Evolutionary conservation across 2,888 invertebrate genomes (phyloP).

Genomic region (Endomychus coccineus): DNA sequence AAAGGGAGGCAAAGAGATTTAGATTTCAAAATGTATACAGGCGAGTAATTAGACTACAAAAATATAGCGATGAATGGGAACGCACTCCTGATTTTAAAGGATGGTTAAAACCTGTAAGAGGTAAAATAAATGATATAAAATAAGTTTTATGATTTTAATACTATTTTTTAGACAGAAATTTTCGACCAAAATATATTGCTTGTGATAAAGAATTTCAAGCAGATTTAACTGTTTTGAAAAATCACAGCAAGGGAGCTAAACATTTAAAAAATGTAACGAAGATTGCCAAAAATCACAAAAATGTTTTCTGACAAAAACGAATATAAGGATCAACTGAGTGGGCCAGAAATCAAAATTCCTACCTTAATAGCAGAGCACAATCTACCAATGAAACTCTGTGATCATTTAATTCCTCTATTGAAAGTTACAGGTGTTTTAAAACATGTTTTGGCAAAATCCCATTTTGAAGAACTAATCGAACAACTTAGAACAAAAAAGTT

Average conservation of each 20-base stretch:
- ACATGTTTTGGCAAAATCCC: slow-evolving; percentile 7
- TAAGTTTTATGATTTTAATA: neutral
- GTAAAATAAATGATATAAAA: slow-evolving; percentile 6
- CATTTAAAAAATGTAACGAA: slow-evolving; percentile 8
- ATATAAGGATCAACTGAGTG: slow-evolving; percentile 7
- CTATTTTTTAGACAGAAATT: slow-evolving; percentile 3
- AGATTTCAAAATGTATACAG: slow-evolving; percentile 6
- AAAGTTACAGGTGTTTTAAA: slow-evolving; percentile 3
- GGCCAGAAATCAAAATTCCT: slow-evolving; percentile 14
- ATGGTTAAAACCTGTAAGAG: slow-evolving; percentile 6
- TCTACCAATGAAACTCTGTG: slow-evolving; percentile 2
- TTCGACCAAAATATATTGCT: slow-evolving; percentile 7
- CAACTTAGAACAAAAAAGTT: slow-evolving; percentile 4
- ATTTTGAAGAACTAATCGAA: slow-evolving; percentile 3
- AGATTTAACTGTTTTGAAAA: slow-evolving; percentile 14
- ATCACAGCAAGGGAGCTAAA: slow-evolving; percentile 13
- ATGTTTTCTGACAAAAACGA: slow-evolving; percentile 8
- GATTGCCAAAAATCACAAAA: slow-evolving; percentile 10
- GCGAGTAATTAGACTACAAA: slow-evolving; percentile 7
- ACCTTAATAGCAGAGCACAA: slow-evolving; percentile 8
- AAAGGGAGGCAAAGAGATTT: slow-evolving; percentile 2
- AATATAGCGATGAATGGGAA: slow-evolving; percentile 9
- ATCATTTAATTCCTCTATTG: slow-evolving; percentile 6
- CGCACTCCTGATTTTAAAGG: slow-evolving; percentile 7
- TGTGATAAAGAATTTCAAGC: slow-evolving; percentile 8